A percentile compares a stretch with the other conserved stretches of the same genome.
phyloP scores from a whole-genome alignment of 1,140 invertebrate species.

The Lineus longissimus region DNA sequence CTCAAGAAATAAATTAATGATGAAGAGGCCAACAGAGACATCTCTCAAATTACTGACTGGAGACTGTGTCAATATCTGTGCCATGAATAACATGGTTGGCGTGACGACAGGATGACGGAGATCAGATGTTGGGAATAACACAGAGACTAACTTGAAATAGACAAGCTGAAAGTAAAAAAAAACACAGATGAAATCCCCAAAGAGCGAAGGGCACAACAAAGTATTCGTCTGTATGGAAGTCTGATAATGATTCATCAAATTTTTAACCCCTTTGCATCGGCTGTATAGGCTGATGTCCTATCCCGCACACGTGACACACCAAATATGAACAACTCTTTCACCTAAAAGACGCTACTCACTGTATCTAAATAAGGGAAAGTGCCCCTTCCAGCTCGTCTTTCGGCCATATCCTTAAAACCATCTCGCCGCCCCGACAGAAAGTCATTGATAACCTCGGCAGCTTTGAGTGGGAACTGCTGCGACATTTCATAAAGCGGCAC shows the following conservation, averaged over 20 bases:
- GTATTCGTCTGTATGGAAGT: too few species aligned
- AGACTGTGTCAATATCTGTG: constrained; percentile 68
- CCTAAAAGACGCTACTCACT: constrained; percentile 32
- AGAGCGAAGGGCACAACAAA: too few species aligned
- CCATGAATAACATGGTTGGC: constrained; percentile 76
- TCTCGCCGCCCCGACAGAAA: constrained; percentile 72
- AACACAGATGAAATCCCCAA: too few species aligned
- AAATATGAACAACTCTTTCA: too few species aligned
- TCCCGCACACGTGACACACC: neutral
- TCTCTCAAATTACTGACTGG: constrained; percentile 63
- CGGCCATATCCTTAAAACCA: constrained; percentile 59
- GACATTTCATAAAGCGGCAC: constrained; percentile 68
- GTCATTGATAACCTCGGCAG: constrained; percentile 64
- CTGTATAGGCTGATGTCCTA: too few species aligned
- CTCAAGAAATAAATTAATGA: constrained; percentile 70
- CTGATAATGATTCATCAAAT: too few species aligned
- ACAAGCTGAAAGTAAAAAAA: constrained; percentile 63
- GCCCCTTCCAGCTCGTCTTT: constrained; percentile 48
- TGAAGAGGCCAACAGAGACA: constrained; percentile 73
- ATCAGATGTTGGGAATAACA: constrained; percentile 83
- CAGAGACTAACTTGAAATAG: constrained; percentile 61
- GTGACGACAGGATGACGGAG: constrained; percentile 81
- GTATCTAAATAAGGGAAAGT: constrained; percentile 66
- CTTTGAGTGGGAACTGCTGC: constrained; percentile 65
- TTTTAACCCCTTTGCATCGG: too few species aligned